These are phyloP conservation scores for Helarctos malayanus DNA, from an alignment of 2,797 vertebrate genomes.

Conservation along the genomic window DNA sequence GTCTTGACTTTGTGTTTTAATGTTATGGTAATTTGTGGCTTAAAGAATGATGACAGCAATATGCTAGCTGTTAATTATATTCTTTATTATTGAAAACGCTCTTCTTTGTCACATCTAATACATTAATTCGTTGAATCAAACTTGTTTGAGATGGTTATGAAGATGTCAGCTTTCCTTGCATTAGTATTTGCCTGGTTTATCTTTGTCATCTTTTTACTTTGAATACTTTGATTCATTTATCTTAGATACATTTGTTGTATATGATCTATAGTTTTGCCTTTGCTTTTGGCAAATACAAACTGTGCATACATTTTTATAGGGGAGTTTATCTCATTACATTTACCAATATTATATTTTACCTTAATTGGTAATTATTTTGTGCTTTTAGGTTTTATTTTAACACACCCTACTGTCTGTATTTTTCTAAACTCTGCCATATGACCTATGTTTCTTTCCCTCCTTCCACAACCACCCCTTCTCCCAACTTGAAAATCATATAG, in stretches of 20 bases:
- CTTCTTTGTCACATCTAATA: slow-evolving; percentile 28
- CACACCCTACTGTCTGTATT: not conserved
- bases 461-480: not conserved
- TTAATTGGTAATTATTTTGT: not conserved
- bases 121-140: slow-evolving; percentile 7
- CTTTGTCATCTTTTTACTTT: not conserved
- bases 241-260: not conserved
- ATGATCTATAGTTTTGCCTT: not conserved
- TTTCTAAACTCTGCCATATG: not conserved
- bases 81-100: not conserved
- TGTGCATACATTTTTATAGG: not conserved
- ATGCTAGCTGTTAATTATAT: slow-evolving; percentile 1
- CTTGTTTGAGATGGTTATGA: not conserved
- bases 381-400: slow-evolving; percentile 27
- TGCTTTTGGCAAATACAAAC: not conserved
- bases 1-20: slow-evolving; percentile 27
- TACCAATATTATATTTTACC: not conserved
- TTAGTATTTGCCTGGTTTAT: not conserved
- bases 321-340: not conserved
- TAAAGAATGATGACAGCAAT: not conserved
- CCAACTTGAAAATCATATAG: not conserved
- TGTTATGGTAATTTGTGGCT: not conserved
- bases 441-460: not conserved
- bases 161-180: not conserved
- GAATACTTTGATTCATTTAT: slow-evolving; percentile 39